Conservation (phyloP, 2,797 vertebrate genomes). For the Triplophysa yarkandensis region DNA sequence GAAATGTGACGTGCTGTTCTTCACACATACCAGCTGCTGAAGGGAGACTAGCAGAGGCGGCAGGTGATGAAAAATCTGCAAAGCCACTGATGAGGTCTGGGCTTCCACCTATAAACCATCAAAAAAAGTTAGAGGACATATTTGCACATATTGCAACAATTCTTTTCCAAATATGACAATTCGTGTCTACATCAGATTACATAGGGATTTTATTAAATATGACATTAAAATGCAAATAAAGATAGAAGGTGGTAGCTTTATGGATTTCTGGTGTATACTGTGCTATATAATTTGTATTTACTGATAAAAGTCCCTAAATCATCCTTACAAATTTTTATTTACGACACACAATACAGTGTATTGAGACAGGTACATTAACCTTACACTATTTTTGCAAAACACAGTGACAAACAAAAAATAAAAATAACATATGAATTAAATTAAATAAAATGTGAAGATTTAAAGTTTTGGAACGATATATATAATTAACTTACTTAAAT, state of each 20-base stretch:
- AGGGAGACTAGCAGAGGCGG: conserved; percentile 86
- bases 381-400: no score
- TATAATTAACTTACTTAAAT: no score
- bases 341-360: no score
- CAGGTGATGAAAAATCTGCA: conserved; percentile 91
- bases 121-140: conserved; percentile 29
- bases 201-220: not conserved
- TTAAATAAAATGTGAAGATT: no score
- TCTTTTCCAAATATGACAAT: not conserved
- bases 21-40: conserved; percentile 80
- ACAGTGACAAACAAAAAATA: no score
- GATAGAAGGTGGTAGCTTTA: not conserved
- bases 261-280: not conserved
- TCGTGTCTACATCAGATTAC: not conserved
- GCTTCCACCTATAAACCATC: conserved; percentile 64
- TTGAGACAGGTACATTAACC: no score
- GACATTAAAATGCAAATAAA: not conserved
- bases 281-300: no score
- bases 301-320: no score
- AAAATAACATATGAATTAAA: no score
- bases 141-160: not conserved
- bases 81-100: conserved; percentile 91
- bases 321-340: no score
- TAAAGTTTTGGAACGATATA: no score
- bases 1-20: not conserved